Evolutionary conservation across 2,888 invertebrate genomes (phyloP).

Genomic region (Melanotus villosus): DNA sequence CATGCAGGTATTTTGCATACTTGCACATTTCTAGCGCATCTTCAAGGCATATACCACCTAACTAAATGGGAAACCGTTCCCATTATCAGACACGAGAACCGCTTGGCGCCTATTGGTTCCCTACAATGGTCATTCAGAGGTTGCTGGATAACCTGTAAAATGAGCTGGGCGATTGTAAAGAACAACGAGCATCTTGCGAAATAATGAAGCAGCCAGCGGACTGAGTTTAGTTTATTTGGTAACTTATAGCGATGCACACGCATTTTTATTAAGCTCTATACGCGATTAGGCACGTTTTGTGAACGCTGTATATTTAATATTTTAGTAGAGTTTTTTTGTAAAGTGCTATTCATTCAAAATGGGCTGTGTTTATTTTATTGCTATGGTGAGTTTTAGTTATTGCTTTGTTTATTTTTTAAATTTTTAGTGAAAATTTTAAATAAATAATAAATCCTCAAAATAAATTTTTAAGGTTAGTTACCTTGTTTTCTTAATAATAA

Average conservation of each 20-base stretch:
- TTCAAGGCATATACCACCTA: constrained; percentile 29
- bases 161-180: constrained; percentile 45
- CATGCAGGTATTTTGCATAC: constrained; percentile 30
- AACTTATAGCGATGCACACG: constrained; percentile 65
- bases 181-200: constrained; percentile 60
- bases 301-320: constrained; percentile 9
- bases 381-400: constrained; percentile 10
- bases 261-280: constrained; percentile 56
- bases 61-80: constrained; percentile 24
- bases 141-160: constrained; percentile 20
- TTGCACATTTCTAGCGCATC: constrained; percentile 40
- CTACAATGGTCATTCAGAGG: constrained; percentile 18
- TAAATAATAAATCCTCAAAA: too few relatives aligned
- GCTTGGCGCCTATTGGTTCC: constrained; percentile 21
- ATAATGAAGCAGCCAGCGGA: constrained; percentile 62
- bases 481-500: too few relatives aligned
- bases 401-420: neutral
- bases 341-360: constrained; percentile 7
- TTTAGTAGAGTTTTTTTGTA: constrained; percentile 12
- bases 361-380: constrained; percentile 11
- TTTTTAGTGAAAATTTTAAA: too few relatives aligned
- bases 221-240: constrained; percentile 65
- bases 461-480: too few relatives aligned
- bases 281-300: constrained; percentile 38
- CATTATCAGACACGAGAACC: constrained; percentile 31